Conservation (phyloP, 64 coral and sea anemone genomes). For the Montipora foliosa region DNA sequence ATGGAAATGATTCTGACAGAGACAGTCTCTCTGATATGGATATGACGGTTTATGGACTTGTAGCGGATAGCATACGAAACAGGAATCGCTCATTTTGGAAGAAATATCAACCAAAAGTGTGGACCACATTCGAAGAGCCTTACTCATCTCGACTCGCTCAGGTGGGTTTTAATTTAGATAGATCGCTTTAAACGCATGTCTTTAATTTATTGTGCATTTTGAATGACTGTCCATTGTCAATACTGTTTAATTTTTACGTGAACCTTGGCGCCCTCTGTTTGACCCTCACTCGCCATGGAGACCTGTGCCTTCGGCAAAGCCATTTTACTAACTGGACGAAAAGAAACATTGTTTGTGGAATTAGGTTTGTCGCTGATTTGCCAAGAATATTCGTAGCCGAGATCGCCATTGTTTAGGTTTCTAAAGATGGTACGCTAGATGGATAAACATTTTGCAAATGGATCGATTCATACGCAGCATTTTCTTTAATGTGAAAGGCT, state of each 20-base stretch:
- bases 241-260: constrained; percentile 40
- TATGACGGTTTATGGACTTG: constrained; percentile 88
- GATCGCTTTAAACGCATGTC: neutral
- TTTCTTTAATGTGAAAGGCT: neutral
- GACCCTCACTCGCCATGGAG: neutral
- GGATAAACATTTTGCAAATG: constrained; percentile 1
- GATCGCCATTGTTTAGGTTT: constrained; percentile 28
- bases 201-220: constrained; percentile 31
- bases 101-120: constrained; percentile 78
- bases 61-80: constrained; percentile 80
- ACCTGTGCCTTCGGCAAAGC: neutral
- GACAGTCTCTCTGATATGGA: constrained; percentile 89
- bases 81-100: constrained; percentile 87
- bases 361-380: neutral
- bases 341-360: neutral
- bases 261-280: neutral
- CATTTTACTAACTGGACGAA: constrained; percentile 16
- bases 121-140: constrained; percentile 90
- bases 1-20: constrained; percentile 78
- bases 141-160: constrained; percentile 85
- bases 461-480: neutral
- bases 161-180: constrained; percentile 42
- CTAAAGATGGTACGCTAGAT: neutral
- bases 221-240: constrained; percentile 18
- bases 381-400: neutral